Conservation (phyloP, 37 sponge, comb jelly and placozoan species). For the Petrosia ficiformis region DNA sequence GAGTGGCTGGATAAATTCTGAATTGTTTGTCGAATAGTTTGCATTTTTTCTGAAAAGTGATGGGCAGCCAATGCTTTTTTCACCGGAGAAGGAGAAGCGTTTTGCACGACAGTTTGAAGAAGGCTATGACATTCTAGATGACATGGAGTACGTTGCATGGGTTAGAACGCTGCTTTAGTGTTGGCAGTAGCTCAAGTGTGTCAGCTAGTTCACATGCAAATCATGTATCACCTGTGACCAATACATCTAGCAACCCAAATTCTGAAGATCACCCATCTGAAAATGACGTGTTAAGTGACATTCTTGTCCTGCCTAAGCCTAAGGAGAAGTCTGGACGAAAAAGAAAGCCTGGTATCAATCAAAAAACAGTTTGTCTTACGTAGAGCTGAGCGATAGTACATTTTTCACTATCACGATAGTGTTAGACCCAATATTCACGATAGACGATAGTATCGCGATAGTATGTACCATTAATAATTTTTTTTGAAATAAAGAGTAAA, state of each 20-base stretch:
- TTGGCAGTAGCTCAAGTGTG: background rate
- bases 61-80: background rate
- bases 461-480: too few relatives aligned
- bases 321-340: slow-evolving; percentile 10
- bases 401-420: too few relatives aligned
- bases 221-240: background rate
- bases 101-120: slow-evolving; percentile 36
- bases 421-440: too few relatives aligned
- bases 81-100: slow-evolving; percentile 14
- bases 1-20: too few relatives aligned
- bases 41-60: too few relatives aligned
- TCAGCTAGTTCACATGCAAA: slow-evolving; percentile 4
- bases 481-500: too few relatives aligned
- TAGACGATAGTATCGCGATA: too few relatives aligned
- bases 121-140: too few relatives aligned
- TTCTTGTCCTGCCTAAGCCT: slow-evolving; percentile 28
- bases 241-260: background rate
- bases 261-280: background rate
- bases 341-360: slow-evolving; percentile 23
- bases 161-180: slow-evolving; percentile 12
- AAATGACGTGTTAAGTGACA: background rate
- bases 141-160: slow-evolving; percentile 41
- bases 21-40: too few relatives aligned
- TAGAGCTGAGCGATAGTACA: too few relatives aligned
- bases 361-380: slow-evolving; percentile 43